Base-by-base conservation (phyloP, 2,888 invertebrate genomes). In the Oxycera nigricornis region DNA sequence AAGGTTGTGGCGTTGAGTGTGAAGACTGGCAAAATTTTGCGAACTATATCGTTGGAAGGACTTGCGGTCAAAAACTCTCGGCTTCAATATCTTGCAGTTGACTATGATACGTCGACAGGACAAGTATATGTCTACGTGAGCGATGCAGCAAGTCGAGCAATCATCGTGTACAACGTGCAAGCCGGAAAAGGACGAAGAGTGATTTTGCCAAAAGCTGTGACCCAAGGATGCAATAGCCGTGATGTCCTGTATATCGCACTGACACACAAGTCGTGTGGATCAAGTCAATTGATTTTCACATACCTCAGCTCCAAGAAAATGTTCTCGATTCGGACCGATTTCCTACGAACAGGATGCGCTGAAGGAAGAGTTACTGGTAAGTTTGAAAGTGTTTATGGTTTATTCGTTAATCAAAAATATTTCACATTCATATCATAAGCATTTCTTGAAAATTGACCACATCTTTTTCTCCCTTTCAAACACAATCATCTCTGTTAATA, bases 201-300 rank as follows among this genome's bases (percentile, higher is more conserved):
- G 0, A 86, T 90, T 1, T 82, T 91, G 28, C 91, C 91, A 0
- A 86, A 87, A 79, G 88, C 87, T 0, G 86, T 89, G 0, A 82
- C 86, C 0, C 81, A 82, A 0, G 89, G 88, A 0, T 87, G 88
- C 77, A 82, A 86, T 0, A 87, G 88, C 11, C 85, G 89, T 7
- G 88, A 90, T 77, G 91, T 91, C 1, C 86, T 93, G 0, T 92
- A 92, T 81, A 86, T 92, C 17, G 88, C 89, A 0, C 82, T 93
- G 1, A 86, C 90, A 0, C 89, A 88, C 11, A 87, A 88, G 73
- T 84, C 87, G 14, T 88, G 89, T 41, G 88, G 89, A 31, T 87
- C 87, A 68, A 87, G 88, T 1, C 86, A 88, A 52, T 82, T 93
- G 0, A 85, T 90, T 77, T 87, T 92, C 77, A 89, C 90, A 0